Evolutionary conservation across 2,888 invertebrate genomes (phyloP).

Genomic region (Mycogona germanica): DNA sequence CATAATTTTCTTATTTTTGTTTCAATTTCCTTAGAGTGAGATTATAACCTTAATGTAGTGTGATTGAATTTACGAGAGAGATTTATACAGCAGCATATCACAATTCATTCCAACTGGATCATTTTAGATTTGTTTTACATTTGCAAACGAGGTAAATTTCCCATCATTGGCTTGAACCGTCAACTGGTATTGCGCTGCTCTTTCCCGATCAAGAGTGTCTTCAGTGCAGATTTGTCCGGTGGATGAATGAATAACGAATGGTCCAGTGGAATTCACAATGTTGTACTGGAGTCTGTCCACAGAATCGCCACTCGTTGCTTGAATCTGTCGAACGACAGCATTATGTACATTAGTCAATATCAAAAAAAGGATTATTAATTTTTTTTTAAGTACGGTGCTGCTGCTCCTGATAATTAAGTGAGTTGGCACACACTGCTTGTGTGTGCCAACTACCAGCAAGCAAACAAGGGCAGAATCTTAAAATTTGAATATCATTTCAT

Average conservation of each 20-base stretch:
- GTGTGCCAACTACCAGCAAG: no score
- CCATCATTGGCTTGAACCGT: slow-evolving; percentile 21
- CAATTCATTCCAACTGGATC: background rate
- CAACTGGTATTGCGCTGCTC: slow-evolving; percentile 15
- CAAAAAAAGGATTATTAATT: no score
- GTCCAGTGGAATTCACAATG: slow-evolving; percentile 18
- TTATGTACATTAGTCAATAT: background rate
- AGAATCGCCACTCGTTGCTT: slow-evolving; percentile 27
- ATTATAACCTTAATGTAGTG: no score
- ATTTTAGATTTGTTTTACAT: slow-evolving; percentile 8
- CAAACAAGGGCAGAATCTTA: no score
- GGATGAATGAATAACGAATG: slow-evolving; percentile 19
- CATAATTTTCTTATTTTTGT: no score
- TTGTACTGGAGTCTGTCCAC: slow-evolving; percentile 26
- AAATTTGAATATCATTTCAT: no score
- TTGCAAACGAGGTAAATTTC: slow-evolving; percentile 18
- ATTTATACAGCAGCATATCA: no score
- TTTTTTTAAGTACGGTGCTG: no score
- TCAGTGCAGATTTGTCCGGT: slow-evolving; percentile 21
- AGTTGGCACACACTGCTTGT: no score
- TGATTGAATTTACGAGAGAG: no score
- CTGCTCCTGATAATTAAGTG: no score
- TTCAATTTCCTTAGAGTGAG: no score
- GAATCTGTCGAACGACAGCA: slow-evolving; percentile 21
- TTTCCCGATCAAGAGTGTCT: slow-evolving; percentile 21